Evolutionary conservation across 2,113 vertebrate genomes (phyloP).

Genomic region (Bothrops jararaca): DNA sequence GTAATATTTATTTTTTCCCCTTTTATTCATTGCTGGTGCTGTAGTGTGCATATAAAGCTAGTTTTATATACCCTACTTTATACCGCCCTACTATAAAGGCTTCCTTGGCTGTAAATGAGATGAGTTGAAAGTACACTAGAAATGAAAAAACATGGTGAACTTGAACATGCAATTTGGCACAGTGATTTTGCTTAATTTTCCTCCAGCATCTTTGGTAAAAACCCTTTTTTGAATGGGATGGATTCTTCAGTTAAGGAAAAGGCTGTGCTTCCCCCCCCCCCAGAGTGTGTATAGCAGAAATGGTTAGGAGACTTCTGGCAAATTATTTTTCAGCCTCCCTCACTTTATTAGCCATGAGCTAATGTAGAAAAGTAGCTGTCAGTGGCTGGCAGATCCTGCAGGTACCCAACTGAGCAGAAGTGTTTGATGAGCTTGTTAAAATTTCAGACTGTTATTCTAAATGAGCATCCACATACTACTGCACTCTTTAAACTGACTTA

Average conservation of each 20-base stretch:
- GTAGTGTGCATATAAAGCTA: slow-evolving; percentile 32
- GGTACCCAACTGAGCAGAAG: slow-evolving; percentile 1
- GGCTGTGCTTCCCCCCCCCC: neutral
- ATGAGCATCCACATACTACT: neutral
- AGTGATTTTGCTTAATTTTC: slow-evolving; percentile 6
- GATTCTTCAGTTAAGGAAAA: slow-evolving; percentile 42
- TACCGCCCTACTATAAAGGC: neutral
- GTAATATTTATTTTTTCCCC: slow-evolving; percentile 29
- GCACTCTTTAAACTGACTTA: neutral
- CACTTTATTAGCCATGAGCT: slow-evolving; percentile 7
- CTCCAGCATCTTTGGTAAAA: neutral
- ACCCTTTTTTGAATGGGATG: slow-evolving; percentile 27
- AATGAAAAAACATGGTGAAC: slow-evolving; percentile 26
- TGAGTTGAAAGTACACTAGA: slow-evolving; percentile 37
- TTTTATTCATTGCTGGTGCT: slow-evolving; percentile 33
- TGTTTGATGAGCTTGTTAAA: slow-evolving; percentile 15
- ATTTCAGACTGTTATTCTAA: neutral
- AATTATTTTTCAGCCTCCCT: slow-evolving; percentile 1
- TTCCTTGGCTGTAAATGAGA: slow-evolving; percentile 42
- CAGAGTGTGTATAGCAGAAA: slow-evolving; percentile 18
- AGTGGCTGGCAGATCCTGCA: slow-evolving; percentile 9
- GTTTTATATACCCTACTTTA: neutral
- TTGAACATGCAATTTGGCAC: slow-evolving; percentile 35
- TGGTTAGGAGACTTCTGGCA: slow-evolving; percentile 8
- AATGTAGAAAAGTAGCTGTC: slow-evolving; percentile 4